These are phyloP conservation scores for Patella caerulea DNA, from an alignment of 2,888 invertebrate species.

Conservation along the genomic window DNA sequence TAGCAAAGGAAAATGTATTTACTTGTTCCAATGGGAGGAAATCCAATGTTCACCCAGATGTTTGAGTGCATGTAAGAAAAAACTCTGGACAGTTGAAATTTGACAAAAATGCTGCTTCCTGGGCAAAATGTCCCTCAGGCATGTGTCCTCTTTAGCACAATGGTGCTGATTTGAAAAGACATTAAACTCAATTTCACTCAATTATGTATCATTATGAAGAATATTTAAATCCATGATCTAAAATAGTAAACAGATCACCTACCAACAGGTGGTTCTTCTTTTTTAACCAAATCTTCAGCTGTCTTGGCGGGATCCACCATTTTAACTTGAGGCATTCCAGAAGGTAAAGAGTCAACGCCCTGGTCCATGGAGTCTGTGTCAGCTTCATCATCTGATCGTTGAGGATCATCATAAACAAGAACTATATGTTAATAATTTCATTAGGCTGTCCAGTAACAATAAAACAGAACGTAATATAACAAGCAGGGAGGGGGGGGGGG, in stretches of 20 bases:
- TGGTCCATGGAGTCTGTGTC: constrained; percentile 67
- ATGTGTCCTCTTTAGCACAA: no score
- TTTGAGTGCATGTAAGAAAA: no score
- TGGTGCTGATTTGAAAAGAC: no score
- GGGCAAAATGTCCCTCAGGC: no score
- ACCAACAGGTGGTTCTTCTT: constrained; percentile 45
- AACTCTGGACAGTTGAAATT: no score
- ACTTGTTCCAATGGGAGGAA: no score
- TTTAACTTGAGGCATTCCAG: constrained; percentile 93
- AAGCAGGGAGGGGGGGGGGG: background rate
- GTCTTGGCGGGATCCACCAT: constrained; percentile 94
- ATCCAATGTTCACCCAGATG: no score
- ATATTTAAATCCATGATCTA: no score
- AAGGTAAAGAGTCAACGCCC: constrained; percentile 50
- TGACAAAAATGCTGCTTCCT: no score
- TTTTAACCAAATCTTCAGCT: constrained; percentile 74
- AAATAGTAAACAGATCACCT: background rate
- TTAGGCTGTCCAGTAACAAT: constrained; percentile 45
- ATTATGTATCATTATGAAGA: no score
- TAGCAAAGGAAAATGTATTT: no score
- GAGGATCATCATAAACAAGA: constrained; percentile 64
- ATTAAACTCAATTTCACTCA: no score
- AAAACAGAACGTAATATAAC: background rate
- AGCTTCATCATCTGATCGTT: constrained; percentile 80
- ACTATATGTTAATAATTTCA: constrained; percentile 62